Base-by-base conservation (phyloP, 2,888 invertebrate species). In the Lacanobia oleracea region DNA sequence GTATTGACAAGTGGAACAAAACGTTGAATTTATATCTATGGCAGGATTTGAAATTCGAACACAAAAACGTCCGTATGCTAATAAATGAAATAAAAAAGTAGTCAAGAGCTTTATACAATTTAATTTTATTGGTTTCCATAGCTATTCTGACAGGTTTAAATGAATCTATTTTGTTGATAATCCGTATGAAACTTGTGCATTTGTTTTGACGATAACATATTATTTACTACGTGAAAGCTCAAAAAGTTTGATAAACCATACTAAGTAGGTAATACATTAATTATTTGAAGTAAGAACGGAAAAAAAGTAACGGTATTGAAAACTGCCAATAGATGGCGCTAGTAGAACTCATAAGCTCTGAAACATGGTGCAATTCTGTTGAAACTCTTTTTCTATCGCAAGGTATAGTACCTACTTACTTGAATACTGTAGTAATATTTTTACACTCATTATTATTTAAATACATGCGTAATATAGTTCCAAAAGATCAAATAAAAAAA, bases 1-100 rank as follows among this genome's bases (percentile, higher is more conserved):
- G 21, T 59, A 62, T 53, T 62, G 76, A 77, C 82, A 79, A 61
- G 60, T 67, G 79, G 62, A 73, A 72, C 79, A 61, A 81, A 82
- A 79, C 57, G 67, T 60, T 67, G 12, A 53, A 67, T 69, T 77
- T 64, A 77, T 73, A 23, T 62, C 18, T 67, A 23, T 61, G 53
- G 48, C 18, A 27, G 50, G 10, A 23, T 69, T 70, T 50, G 18
- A 64, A 66, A 61, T 65, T 60, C 51, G 57, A 79, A 67, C 37
- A 62, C 14, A 51, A 51, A 79, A 67, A 60, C 12, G 0, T 43
- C 50, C 10, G 18, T 61, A 53, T 40, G 50, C 5, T 65, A 70
- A 45, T 79, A 56, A 43, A 64, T 33, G 10, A 50, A 62, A 53
- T 72, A 61, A 57, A 73, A 72, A 61, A 67, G 48, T 53, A 21